Evolutionary conservation across 2,113 vertebrate genomes (phyloP).

Genomic region (Menura novaehollandiae): DNA sequence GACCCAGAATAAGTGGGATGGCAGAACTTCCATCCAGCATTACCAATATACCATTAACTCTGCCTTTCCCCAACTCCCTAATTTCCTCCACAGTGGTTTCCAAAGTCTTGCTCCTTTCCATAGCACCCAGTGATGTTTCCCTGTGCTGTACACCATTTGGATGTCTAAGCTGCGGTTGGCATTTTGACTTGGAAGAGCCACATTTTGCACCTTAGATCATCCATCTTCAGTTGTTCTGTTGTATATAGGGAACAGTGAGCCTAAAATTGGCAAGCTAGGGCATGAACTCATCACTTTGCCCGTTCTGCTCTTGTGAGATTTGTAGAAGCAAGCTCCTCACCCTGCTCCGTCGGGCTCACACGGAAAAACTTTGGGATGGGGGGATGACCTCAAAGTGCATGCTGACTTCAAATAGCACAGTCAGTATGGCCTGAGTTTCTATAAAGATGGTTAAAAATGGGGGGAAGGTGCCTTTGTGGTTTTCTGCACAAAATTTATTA

Average conservation of each 20-base stretch:
- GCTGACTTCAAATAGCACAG: not conserved
- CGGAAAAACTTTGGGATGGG: accelerated
- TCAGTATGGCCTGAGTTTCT: not conserved
- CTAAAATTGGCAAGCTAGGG: not conserved
- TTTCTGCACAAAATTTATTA: not conserved
- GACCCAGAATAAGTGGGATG: not conserved
- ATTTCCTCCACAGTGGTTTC: not conserved
- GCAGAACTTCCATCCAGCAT: not conserved
- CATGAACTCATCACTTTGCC: not conserved
- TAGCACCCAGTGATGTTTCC: not conserved
- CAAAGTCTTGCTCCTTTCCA: accelerated
- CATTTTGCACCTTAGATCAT: not conserved
- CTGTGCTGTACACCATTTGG: not conserved
- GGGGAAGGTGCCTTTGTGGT: not conserved
- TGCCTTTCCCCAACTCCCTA: accelerated
- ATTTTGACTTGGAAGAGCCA: not conserved
- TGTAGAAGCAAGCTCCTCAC: not conserved
- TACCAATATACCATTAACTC: not conserved
- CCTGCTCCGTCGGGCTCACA: accelerated
- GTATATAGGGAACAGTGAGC: accelerated
- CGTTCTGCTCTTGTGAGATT: not conserved
- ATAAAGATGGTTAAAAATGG: not conserved
- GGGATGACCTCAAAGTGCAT: not conserved
- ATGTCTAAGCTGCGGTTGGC: not conserved
- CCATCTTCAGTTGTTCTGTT: not conserved